Conservation (phyloP, 2,888 invertebrate genomes). For the Sphaerophoria taeniata region DNA sequence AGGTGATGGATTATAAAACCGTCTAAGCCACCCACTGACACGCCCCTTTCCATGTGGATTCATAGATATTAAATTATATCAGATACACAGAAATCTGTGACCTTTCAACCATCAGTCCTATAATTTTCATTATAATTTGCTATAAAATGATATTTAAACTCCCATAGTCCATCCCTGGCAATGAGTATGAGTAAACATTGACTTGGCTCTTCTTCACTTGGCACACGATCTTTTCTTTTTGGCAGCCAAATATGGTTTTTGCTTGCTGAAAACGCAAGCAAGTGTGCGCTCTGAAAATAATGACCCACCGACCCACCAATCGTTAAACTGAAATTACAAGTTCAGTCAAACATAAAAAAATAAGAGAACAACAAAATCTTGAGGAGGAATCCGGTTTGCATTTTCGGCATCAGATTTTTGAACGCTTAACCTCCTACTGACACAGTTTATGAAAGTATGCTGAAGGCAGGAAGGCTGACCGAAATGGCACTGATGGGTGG, state of each 20-base stretch:
- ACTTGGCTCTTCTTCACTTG: conserved; percentile 57
- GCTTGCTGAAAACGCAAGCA: conserved; percentile 7
- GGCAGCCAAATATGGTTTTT: conserved; percentile 44
- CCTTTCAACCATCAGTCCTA: too few species aligned
- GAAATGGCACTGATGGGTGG: conserved; percentile 49
- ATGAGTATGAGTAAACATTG: conserved; percentile 49
- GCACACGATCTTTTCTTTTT: conserved; percentile 49
- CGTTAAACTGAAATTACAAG: conserved; percentile 57
- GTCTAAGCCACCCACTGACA: not conserved
- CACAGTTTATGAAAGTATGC: conserved; percentile 50
- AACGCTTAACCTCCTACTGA: conserved; percentile 60
- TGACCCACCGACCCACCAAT: conserved; percentile 68
- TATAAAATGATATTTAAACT: too few species aligned
- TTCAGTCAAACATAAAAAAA: conserved; percentile 49
- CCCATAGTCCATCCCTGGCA: not conserved
- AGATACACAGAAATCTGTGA: too few species aligned
- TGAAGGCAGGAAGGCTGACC: not conserved
- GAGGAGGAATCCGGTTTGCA: conserved; percentile 65
- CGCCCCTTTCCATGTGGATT: not conserved
- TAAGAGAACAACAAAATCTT: not conserved
- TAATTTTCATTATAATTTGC: too few species aligned
- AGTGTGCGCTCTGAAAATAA: conserved; percentile 55
- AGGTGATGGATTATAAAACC: not conserved
- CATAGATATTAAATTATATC: too few species aligned
- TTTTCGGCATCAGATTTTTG: conserved; percentile 63